phyloP scores from a whole-genome alignment of 2,797 vertebrate species.

The Halcyon chelicuti region DNA sequence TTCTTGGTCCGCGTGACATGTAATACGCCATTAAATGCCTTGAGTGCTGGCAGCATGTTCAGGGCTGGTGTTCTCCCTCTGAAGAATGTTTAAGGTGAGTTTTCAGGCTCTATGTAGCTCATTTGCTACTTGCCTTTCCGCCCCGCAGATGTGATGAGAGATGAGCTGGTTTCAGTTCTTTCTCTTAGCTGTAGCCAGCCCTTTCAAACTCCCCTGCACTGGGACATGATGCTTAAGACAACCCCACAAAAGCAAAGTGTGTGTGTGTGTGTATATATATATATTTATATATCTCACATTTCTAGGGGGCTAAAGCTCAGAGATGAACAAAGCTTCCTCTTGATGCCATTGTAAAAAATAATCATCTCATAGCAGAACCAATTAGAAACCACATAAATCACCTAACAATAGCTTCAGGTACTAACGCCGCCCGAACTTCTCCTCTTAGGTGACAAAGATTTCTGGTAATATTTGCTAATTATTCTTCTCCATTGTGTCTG shows the following conservation, averaged over 20 bases:
- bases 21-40: rapidly evolving
- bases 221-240: neutral
- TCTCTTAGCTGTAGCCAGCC: neutral
- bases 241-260: neutral
- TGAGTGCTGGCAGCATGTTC: neutral
- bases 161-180: neutral
- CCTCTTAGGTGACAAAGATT: neutral
- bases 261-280: rapidly evolving
- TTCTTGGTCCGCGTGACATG: neutral
- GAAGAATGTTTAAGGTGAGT: neutral
- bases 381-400: neutral
- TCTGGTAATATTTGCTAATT: neutral
- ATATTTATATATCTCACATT: neutral
- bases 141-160: neutral
- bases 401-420: neutral
- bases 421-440: neutral
- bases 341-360: neutral
- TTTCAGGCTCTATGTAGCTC: neutral
- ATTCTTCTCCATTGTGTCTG: neutral
- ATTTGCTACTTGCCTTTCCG: neutral
- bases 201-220: neutral
- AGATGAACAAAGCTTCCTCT: neutral
- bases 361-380: neutral
- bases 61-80: neutral
- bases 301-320: neutral